Evolutionary conservation across 2,113 vertebrate species (phyloP), one percentile per base, ranked within the genome.

Genomic region (Oreochromis aureus): DNA sequence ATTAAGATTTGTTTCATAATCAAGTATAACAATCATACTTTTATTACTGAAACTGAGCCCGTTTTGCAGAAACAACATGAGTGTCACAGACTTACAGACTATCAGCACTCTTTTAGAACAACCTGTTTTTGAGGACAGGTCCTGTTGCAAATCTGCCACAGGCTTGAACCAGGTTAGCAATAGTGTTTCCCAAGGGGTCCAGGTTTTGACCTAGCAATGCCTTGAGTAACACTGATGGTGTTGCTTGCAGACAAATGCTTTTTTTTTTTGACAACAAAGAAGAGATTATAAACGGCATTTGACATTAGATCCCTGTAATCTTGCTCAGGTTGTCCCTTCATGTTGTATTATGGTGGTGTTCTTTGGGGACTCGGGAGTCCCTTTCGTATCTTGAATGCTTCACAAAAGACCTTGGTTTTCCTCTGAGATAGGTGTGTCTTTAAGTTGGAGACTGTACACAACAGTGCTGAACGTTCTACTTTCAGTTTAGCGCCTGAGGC

Each of bases 281-380:
- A 58, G 81, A 78, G 41, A 93, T 93, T 94, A 93, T 94, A 94
- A 91, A 84, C 83, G 89, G 61, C 88, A 94, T 95, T 96, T 95
- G 94, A 92, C 80, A 95, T 81, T 1, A 8, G 92, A 96, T 94
- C 93, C 5, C 3, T 48, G 86, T 36, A 89, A 87, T 41, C 83
- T 89, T 76, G 85, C 89, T 86, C 86, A 93, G 87, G 79, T 44
- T 56, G 88, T 76, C 87, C 82, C 86, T 78, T 91, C 85, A 44
- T 2, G 15, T 11, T 76, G 82, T 48, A 92, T 94, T 94, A 91
- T 94, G 79, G 63, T 56, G 18, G 3, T 15, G 53, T 54, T 85
- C 93, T 89, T 85, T 19, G 10, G 94, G 94, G 92, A 94, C 10
- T 59, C 34, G 5, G 71, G 66, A 83, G 80, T 80, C 82, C 73